These are phyloP conservation scores for Atractosteus spatula DNA, from an alignment of 2,113 vertebrate species.

Conservation along the genomic window DNA sequence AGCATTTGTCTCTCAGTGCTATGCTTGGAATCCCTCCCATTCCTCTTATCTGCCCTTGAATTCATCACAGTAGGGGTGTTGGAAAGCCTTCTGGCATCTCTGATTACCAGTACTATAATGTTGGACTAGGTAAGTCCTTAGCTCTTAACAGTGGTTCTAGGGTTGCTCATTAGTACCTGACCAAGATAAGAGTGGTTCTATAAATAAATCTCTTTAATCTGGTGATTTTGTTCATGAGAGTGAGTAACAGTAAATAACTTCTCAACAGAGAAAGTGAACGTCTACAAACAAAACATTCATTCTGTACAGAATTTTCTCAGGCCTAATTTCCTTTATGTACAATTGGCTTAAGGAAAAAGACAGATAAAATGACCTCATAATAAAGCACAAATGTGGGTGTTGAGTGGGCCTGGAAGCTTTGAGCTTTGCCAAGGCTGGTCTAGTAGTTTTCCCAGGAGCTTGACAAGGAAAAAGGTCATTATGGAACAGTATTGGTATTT, in stretches of 20 bases:
- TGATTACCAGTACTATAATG: neutral
- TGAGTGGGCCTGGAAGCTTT: constrained; percentile 14
- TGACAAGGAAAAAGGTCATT: constrained; percentile 2
- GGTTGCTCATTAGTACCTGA: neutral
- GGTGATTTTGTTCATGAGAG: neutral
- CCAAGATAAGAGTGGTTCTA: neutral
- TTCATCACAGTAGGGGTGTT: neutral
- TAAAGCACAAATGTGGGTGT: constrained; percentile 20
- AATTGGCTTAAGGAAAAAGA: neutral
- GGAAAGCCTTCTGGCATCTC: neutral
- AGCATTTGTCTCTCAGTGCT: no score
- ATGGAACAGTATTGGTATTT: neutral
- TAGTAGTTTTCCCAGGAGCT: neutral
- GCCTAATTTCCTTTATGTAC: neutral
- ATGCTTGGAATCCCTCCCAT: neutral
- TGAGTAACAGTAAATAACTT: neutral
- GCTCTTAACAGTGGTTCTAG: neutral
- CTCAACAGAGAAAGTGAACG: neutral
- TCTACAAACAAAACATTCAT: neutral
- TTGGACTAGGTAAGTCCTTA: neutral
- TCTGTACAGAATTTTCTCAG: neutral
- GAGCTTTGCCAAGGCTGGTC: neutral
- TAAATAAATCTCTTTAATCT: constrained; percentile 4
- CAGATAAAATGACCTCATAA: constrained; percentile 2
- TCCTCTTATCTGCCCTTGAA: neutral